These are phyloP conservation scores for Limnephilus auricula DNA, from an alignment of 2,888 invertebrate genomes.

Conservation along the genomic window DNA sequence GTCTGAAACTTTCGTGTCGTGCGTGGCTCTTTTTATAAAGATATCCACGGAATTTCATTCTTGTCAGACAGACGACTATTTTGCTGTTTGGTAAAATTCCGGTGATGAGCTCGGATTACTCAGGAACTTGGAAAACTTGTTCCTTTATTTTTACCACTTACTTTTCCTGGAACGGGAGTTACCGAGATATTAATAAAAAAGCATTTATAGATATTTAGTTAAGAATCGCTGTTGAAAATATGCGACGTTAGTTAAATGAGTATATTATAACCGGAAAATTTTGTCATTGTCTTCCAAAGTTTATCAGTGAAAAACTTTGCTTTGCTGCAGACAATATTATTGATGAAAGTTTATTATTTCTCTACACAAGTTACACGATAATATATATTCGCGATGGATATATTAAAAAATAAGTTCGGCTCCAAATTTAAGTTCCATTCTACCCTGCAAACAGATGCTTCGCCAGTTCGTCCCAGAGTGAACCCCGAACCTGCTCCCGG, in stretches of 20 bases:
- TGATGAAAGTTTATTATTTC: background rate
- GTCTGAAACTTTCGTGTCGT: background rate
- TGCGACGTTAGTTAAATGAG: background rate
- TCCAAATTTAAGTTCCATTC: conserved; percentile 43
- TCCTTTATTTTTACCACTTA: background rate
- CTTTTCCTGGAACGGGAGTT: background rate
- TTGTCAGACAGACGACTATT: background rate
- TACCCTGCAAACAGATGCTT: conserved; percentile 67
- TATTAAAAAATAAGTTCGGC: conserved; percentile 55
- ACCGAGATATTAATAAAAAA: background rate
- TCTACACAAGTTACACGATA: background rate
- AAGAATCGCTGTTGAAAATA: background rate
- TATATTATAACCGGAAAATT: background rate
- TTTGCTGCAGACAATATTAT: background rate
- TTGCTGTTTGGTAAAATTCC: background rate
- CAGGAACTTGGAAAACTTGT: background rate
- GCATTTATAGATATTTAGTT: background rate
- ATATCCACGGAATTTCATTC: background rate
- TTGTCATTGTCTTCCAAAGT: background rate
- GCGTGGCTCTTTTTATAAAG: background rate
- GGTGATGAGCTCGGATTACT: background rate
- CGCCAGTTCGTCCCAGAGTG: conserved; percentile 67
- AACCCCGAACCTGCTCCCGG: conserved; percentile 26
- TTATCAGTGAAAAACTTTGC: background rate
- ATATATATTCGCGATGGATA: conserved; percentile 43